Evolutionary conservation across 2,797 vertebrate genomes (phyloP).

Genomic region (Darevskia mixta): DNA sequence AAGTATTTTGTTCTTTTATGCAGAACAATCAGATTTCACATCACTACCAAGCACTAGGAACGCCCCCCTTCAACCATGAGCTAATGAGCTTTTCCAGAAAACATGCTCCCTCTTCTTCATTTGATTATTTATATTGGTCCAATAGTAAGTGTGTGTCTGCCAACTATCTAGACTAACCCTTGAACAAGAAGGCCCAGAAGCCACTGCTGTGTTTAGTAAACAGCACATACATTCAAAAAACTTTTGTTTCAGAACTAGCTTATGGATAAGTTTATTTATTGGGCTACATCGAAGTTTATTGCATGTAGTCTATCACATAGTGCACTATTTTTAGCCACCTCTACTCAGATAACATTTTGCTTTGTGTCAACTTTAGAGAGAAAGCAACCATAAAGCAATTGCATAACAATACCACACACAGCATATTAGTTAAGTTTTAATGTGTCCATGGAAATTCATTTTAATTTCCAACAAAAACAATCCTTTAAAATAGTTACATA

Average conservation of each 20-base stretch:
- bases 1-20: slow-evolving; percentile 27
- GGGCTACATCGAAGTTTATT: not conserved
- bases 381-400: not conserved
- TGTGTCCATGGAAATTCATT: no score
- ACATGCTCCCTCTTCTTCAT: not conserved
- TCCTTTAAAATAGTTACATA: no score
- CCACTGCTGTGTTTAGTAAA: not conserved
- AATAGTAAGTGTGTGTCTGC: not conserved
- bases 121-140: not conserved
- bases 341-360: not conserved
- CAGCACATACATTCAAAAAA: not conserved
- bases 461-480: not conserved
- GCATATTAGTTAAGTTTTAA: not conserved
- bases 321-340: not conserved
- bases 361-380: not conserved
- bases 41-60: not conserved
- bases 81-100: not conserved
- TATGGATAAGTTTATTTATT: not conserved
- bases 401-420: not conserved
- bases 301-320: not conserved
- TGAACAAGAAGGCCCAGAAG: not conserved
- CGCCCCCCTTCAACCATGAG: slow-evolving; percentile 3
- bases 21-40: slow-evolving; percentile 8
- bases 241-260: not conserved
- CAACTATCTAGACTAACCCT: not conserved